phyloP scores from a whole-genome alignment of 1,140 invertebrate species.

The Hylaeus volcanicus region DNA sequence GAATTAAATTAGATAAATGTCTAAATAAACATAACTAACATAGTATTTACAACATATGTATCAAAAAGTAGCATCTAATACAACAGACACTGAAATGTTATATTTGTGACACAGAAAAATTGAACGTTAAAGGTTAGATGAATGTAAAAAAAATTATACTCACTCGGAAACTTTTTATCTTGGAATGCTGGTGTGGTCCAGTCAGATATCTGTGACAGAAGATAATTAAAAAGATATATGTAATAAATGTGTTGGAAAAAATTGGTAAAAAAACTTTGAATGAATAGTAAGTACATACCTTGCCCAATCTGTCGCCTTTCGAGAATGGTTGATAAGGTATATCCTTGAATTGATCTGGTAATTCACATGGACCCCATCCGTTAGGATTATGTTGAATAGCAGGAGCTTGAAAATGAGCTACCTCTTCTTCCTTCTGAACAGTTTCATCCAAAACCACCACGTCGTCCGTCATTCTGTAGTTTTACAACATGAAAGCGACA shows the following conservation, averaged over 20 bases:
- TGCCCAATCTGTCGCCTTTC: constrained; percentile 97
- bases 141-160: constrained; percentile 75
- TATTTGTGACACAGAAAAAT: not conserved
- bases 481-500: not conserved
- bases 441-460: constrained; percentile 51
- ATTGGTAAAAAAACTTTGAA: not conserved
- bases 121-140: not conserved
- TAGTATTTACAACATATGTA: no score
- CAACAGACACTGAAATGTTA: not conserved
- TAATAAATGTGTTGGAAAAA: constrained; percentile 1
- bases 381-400: constrained; percentile 92
- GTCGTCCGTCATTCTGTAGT: constrained; percentile 55
- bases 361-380: constrained; percentile 97
- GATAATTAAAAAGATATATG: constrained; percentile 1
- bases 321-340: constrained; percentile 99
- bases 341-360: constrained; percentile 97
- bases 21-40: not conserved
- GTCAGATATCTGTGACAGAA: constrained; percentile 90
- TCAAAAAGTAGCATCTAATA: not conserved
- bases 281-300: constrained; percentile 80
- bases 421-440: constrained; percentile 62
- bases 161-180: constrained; percentile 97
- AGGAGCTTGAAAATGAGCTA: constrained; percentile 84
- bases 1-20: not conserved
- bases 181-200: constrained; percentile 97